phyloP scores from a whole-genome alignment of 1,140 invertebrate genomes.

The Drosophila nebulosa region DNA sequence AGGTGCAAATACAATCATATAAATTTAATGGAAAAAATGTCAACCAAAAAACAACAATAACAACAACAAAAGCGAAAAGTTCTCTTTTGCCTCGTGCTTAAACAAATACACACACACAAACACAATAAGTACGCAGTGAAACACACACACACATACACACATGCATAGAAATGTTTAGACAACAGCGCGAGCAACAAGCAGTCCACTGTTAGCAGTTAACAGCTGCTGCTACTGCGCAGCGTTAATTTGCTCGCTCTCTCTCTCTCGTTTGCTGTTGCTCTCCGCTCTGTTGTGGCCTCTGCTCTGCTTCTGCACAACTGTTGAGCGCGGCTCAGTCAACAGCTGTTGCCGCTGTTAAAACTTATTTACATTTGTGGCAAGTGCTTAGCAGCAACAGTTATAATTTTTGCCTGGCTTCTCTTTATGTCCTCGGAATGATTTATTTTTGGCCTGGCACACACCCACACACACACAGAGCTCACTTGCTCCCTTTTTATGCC shows the following conservation, averaged over 20 bases:
- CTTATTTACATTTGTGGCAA: conserved; percentile 70
- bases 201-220: conserved; percentile 16
- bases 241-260: background rate
- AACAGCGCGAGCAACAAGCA: conserved; percentile 12
- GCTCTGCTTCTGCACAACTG: conserved; percentile 51
- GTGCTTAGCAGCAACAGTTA: conserved; percentile 64
- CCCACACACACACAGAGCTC: background rate
- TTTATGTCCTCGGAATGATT: conserved; percentile 76
- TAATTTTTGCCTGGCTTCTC: conserved; percentile 74
- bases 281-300: background rate
- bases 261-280: conserved; percentile 4
- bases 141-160: conserved; percentile 3
- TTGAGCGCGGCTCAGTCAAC: conserved; percentile 37
- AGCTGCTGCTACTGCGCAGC: conserved; percentile 27
- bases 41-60: conserved; percentile 25
- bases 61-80: conserved; percentile 48
- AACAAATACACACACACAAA: conserved; percentile 9
- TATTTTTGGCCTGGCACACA: conserved; percentile 58
- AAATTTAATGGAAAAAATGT: conserved; percentile 58
- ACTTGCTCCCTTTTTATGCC: background rate
- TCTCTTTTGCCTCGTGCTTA: conserved; percentile 32
- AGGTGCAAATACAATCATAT: conserved; percentile 45
- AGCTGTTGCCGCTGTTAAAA: conserved; percentile 62
- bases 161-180: background rate
- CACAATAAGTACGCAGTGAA: background rate